Percentiles rank a stretch among this genome's conserved stretches.
phyloP scores from a whole-genome alignment of 1,140 invertebrate genomes.

The Homalodisca vitripennis region DNA sequence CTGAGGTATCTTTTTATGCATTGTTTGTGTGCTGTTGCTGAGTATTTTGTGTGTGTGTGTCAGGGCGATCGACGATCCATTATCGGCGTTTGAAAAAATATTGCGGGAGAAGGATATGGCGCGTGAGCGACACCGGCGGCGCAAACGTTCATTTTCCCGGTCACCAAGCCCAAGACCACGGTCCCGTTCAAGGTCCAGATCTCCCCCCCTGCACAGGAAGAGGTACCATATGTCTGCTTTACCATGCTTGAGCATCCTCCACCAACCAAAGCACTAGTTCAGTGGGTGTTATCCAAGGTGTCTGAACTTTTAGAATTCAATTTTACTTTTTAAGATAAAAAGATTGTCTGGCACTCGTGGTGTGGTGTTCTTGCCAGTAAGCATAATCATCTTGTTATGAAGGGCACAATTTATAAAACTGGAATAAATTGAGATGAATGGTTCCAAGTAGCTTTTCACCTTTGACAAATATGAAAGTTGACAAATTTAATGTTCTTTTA shows the following conservation, averaged over 20 bases:
- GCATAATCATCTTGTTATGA: no score
- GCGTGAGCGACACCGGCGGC: conserved; percentile 49
- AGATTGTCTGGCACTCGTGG: no score
- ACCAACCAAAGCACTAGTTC: neutral
- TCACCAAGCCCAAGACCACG: conserved; percentile 44
- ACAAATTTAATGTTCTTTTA: no score
- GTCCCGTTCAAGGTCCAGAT: conserved; percentile 41
- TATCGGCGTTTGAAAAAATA: conserved; percentile 83
- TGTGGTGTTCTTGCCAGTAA: no score
- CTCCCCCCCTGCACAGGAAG: conserved; percentile 23
- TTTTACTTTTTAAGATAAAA: no score
- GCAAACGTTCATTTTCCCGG: conserved; percentile 45
- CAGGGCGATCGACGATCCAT: conserved; percentile 68
- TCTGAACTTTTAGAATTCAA: no score
- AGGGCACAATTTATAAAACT: no score
- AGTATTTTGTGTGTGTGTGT: neutral
- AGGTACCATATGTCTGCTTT: conserved; percentile 13
- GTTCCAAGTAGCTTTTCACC: no score
- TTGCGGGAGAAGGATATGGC: conserved; percentile 79
- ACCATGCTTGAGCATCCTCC: neutral
- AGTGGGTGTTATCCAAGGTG: no score
- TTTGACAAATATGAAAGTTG: no score
- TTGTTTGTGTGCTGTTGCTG: neutral
- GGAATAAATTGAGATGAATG: no score
- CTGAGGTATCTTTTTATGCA: no score